phyloP scores from a whole-genome alignment of 2,797 vertebrate species.

The Odontamblyopus lacepedii region DNA sequence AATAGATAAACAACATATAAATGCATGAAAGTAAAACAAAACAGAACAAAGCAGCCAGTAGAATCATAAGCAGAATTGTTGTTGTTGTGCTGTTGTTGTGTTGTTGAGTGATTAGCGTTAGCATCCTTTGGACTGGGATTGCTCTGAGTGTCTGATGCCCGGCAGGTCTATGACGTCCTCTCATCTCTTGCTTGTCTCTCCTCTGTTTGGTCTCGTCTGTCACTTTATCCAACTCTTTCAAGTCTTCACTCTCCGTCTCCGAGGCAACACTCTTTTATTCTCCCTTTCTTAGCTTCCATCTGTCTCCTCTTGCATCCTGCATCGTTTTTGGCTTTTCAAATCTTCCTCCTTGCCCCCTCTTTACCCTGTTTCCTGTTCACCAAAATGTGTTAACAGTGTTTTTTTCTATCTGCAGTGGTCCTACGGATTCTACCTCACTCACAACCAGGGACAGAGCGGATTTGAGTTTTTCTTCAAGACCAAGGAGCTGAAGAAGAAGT shows the following conservation, averaged over 20 bases:
- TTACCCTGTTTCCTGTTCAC: constrained; percentile 24
- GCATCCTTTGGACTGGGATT: constrained; percentile 26
- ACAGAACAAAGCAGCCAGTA: constrained; percentile 16
- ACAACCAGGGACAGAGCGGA: constrained; percentile 93
- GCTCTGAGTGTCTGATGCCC: constrained; percentile 44
- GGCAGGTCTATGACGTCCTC: constrained; percentile 38
- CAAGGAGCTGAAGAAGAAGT: constrained; percentile 98
- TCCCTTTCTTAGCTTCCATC: constrained; percentile 64
- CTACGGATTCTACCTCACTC: constrained; percentile 98
- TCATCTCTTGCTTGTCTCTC: constrained; percentile 11
- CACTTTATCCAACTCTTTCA: constrained; percentile 37
- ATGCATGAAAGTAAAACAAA: too few species aligned
- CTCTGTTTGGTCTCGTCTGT: constrained; percentile 26
- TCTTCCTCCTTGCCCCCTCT: constrained; percentile 2
- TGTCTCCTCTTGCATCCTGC: constrained; percentile 50
- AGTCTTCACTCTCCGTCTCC: constrained; percentile 43
- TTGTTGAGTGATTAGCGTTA: constrained; percentile 44
- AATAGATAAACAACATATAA: too few species aligned
- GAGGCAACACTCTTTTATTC: constrained; percentile 53
- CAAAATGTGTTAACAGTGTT: constrained; percentile 26
- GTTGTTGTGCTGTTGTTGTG: constrained; percentile 7
- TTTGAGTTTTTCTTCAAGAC: constrained; percentile 99
- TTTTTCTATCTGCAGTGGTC: constrained; percentile 84
- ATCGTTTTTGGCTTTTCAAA: constrained; percentile 25
- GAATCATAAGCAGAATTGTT: constrained; percentile 45